These are phyloP conservation scores for Carcharodon carcharias DNA, from an alignment of 2,797 vertebrate genomes.

Conservation along the genomic window DNA sequence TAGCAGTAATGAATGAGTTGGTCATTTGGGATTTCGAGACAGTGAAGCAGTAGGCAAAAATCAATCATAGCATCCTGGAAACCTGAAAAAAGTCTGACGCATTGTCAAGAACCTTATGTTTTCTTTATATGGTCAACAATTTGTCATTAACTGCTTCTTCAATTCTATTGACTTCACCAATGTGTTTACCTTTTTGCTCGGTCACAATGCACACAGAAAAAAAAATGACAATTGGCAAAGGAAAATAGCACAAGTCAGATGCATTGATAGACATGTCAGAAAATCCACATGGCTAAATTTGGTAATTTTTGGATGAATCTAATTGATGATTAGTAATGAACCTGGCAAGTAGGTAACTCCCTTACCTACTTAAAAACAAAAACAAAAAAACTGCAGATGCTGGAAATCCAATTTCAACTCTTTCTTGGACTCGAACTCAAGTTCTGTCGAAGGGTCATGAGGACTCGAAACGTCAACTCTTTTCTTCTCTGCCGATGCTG, in stretches of 20 bases:
- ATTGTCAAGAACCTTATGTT: neutral
- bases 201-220: neutral
- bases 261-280: neutral
- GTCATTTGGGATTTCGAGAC: neutral
- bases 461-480: too few relatives aligned
- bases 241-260: neutral
- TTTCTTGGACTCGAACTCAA: too few relatives aligned
- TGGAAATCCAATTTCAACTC: too few relatives aligned
- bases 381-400: too few relatives aligned
- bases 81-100: neutral
- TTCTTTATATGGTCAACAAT: neutral
- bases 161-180: neutral
- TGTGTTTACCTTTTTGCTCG: neutral
- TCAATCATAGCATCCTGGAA: neutral
- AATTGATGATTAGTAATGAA: neutral
- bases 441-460: too few relatives aligned
- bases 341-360: neutral
- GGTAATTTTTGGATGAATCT: neutral
- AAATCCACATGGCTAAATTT: neutral
- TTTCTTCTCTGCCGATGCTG: too few relatives aligned
- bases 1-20: neutral
- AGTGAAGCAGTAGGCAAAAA: neutral
- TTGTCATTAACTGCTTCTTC: neutral
- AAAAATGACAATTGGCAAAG: neutral
- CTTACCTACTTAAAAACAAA: too few relatives aligned